Evolutionary conservation across 2,888 invertebrate species (phyloP).

Genomic region (Neelides folsomi): DNA sequence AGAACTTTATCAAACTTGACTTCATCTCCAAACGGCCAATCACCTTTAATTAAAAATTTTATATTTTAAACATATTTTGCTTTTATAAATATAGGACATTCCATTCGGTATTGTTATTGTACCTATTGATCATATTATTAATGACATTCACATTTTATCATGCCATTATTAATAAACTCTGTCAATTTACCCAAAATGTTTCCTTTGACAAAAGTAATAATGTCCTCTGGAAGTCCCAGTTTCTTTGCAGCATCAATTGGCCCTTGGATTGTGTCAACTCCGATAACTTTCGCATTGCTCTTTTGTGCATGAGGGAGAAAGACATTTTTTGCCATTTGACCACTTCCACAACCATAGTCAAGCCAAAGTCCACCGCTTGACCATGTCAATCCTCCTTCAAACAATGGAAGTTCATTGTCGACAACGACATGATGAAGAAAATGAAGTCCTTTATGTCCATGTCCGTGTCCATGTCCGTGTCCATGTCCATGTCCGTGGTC

Average conservation of each 20-base stretch:
- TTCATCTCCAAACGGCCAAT: too few relatives aligned
- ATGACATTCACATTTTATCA: too few relatives aligned
- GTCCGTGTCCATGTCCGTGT: neutral
- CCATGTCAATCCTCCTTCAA: neutral
- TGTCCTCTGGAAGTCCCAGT: neutral
- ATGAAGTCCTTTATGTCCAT: neutral
- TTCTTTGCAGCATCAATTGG: neutral
- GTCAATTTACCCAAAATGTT: slow-evolving; percentile 1
- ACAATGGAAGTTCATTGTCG: neutral
- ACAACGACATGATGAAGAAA: neutral
- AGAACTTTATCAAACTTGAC: too few relatives aligned
- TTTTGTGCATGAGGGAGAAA: neutral
- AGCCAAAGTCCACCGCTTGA: neutral
- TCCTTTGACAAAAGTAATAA: neutral
- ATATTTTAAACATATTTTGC: too few relatives aligned
- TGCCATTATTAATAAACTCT: too few relatives aligned
- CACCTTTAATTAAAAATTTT: too few relatives aligned
- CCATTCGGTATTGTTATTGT: too few relatives aligned
- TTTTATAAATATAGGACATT: too few relatives aligned
- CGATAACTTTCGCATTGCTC: neutral
- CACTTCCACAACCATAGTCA: neutral
- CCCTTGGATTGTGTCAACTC: neutral
- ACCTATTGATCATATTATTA: too few relatives aligned
- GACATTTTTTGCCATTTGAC: neutral
- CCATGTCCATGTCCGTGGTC: neutral